These are phyloP conservation scores for Daktulosphaira vitifoliae DNA, from an alignment of 1,140 invertebrate species.

Conservation along the genomic window DNA sequence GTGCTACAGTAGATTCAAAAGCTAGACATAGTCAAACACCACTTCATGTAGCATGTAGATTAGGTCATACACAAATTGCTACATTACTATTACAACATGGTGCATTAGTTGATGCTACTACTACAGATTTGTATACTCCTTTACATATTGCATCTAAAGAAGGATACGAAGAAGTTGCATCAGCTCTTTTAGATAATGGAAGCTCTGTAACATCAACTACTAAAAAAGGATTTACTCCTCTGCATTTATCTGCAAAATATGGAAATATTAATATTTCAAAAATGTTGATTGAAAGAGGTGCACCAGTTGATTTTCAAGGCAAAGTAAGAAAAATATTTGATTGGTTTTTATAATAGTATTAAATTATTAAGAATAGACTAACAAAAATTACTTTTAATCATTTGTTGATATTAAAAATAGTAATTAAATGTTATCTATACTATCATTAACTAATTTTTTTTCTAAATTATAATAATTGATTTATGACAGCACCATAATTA, in stretches of 20 bases:
- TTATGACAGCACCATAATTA: no score
- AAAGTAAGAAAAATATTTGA: slow-evolving; percentile 50
- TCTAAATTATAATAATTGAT: no score
- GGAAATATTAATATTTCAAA: slow-evolving; percentile 87
- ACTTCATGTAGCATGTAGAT: slow-evolving; percentile 80
- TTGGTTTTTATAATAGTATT: neutral
- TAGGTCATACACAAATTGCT: slow-evolving; percentile 90
- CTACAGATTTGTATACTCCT: slow-evolving; percentile 91
- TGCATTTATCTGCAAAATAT: slow-evolving; percentile 96
- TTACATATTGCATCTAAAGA: slow-evolving; percentile 97
- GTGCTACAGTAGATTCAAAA: slow-evolving; percentile 88
- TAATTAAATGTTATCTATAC: no score
- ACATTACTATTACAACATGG: slow-evolving; percentile 84
- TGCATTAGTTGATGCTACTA: slow-evolving; percentile 73
- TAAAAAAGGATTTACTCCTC: slow-evolving; percentile 94
- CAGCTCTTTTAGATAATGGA: slow-evolving; percentile 83
- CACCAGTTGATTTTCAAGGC: slow-evolving; percentile 87
- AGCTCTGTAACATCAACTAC: slow-evolving; percentile 83
- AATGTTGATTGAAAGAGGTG: slow-evolving; percentile 77
- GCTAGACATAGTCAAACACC: slow-evolving; percentile 81
- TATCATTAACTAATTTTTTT: no score
- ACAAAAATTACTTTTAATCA: no score
- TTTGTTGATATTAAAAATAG: no score
- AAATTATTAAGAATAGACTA: neutral
- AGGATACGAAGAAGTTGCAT: slow-evolving; percentile 78